A percentile compares a stretch with the other conserved stretches of the same genome.
phyloP scores from a whole-genome alignment of 2,888 invertebrate species.

The Drosophila nigritarsus region DNA sequence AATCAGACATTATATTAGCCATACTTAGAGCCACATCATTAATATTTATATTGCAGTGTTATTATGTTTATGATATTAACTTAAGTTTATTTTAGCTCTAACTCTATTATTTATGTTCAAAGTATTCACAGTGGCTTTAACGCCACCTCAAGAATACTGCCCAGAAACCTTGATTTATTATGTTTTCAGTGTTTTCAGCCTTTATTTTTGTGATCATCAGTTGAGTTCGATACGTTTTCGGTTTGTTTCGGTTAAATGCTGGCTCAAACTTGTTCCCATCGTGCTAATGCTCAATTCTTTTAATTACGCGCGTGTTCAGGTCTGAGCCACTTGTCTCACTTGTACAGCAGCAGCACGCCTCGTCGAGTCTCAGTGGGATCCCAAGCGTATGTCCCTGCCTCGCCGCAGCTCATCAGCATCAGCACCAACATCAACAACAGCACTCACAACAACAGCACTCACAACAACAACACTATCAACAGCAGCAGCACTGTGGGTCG shows the following conservation, averaged over 20 bases:
- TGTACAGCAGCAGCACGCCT: conserved; percentile 85
- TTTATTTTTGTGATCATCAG: conserved; percentile 33
- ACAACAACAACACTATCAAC: conserved; percentile 82
- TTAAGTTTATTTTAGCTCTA: conserved; percentile 30
- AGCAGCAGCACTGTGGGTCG: conserved; percentile 84
- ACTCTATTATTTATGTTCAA: conserved; percentile 21
- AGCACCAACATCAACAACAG: conserved; percentile 81
- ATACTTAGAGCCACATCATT: neutral
- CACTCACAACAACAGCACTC: conserved; percentile 77
- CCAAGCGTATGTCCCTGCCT: conserved; percentile 85
- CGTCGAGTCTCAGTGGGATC: conserved; percentile 85
- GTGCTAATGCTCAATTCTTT: conserved; percentile 47
- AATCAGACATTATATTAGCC: neutral
- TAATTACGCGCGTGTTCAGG: conserved; percentile 71
- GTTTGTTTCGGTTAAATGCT: conserved; percentile 40
- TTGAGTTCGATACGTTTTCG: conserved; percentile 55
- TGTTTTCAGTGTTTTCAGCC: conserved; percentile 45
- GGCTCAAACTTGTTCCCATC: conserved; percentile 10
- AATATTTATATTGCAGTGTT: neutral
- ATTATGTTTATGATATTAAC: conserved; percentile 5
- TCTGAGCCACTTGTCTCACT: conserved; percentile 85
- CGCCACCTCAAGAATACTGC: conserved; percentile 2
- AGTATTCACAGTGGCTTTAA: conserved; percentile 4
- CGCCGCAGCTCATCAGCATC: conserved; percentile 84
- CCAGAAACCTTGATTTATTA: conserved; percentile 2